A percentile compares a stretch with the other conserved stretches of the same genome.
Evolutionary conservation across 2,797 vertebrate genomes (phyloP).

Genomic region (Enteromius fasciolatus): DNA sequence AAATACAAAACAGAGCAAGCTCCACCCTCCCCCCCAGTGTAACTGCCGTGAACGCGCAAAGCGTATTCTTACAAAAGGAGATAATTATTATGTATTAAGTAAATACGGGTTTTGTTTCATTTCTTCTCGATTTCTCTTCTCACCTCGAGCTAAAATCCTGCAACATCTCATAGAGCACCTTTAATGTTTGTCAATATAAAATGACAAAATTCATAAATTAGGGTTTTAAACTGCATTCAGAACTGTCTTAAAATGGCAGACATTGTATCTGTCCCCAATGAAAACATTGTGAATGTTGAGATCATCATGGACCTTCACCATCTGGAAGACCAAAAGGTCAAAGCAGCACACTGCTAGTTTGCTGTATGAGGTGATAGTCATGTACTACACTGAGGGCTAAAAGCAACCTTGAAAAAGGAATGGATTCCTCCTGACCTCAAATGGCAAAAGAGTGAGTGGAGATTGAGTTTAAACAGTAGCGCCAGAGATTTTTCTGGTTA

Average conservation of each 20-base stretch:
- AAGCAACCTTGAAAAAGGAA: constrained; percentile 80
- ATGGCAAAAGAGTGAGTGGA: constrained; percentile 79
- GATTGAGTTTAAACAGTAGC: background rate
- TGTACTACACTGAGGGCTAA: constrained; percentile 87
- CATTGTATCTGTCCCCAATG: constrained; percentile 72
- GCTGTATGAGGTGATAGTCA: constrained; percentile 83
- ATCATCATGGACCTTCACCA: constrained; percentile 79
- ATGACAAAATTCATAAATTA: background rate
- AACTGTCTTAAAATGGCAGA: constrained; percentile 2
- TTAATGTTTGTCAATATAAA: background rate
- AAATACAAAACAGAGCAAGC: too few species aligned
- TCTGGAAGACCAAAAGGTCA: constrained; percentile 74
- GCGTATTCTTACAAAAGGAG: too few species aligned
- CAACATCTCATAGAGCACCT: background rate
- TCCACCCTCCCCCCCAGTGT: too few species aligned
- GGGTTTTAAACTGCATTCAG: background rate
- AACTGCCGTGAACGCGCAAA: too few species aligned
- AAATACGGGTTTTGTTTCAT: too few species aligned
- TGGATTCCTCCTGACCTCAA: constrained; percentile 72
- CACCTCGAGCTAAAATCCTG: too few species aligned
- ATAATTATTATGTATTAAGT: too few species aligned
- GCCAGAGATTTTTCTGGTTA: background rate
- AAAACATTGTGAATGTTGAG: constrained; percentile 77
- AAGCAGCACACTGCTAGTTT: constrained; percentile 77
- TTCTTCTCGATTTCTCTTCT: too few species aligned